These are phyloP conservation scores for Encarsia formosa DNA, from an alignment of 2,888 invertebrate genomes.

Conservation along the genomic window DNA sequence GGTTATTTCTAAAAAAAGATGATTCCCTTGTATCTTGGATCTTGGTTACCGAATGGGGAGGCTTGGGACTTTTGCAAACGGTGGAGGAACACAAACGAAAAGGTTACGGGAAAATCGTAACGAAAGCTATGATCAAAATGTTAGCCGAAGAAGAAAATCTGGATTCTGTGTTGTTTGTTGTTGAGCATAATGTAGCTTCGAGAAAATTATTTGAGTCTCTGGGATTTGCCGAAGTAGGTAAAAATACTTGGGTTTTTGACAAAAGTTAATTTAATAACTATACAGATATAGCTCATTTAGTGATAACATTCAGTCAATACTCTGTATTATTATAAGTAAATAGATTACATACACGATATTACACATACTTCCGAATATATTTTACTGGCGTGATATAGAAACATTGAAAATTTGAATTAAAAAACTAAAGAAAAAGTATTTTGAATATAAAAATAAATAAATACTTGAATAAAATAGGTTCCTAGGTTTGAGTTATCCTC, in stretches of 20 bases:
- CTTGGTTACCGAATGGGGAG: slow-evolving; percentile 43
- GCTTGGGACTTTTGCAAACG: slow-evolving; percentile 45
- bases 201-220: slow-evolving; percentile 39
- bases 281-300: too few species aligned
- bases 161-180: slow-evolving; percentile 39
- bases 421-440: too few species aligned
- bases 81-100: slow-evolving; percentile 41
- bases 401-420: too few species aligned
- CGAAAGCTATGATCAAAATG: slow-evolving; percentile 41
- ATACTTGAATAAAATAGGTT: too few species aligned
- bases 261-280: too few species aligned
- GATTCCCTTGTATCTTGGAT: slow-evolving; percentile 46
- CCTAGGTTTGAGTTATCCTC: too few species aligned
- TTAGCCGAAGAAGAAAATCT: slow-evolving; percentile 41
- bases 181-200: slow-evolving; percentile 42
- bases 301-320: too few species aligned
- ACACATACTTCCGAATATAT: too few species aligned
- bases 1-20: slow-evolving; percentile 44
- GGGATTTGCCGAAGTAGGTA: neutral
- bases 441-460: too few species aligned
- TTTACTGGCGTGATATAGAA: too few species aligned
- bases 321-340: too few species aligned
- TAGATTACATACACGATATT: too few species aligned
- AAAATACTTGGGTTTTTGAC: slow-evolving; percentile 1
- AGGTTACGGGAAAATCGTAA: slow-evolving; percentile 44